Evolutionary conservation across 2,113 vertebrate genomes (phyloP).

Genomic region (Caranx melampygus): DNA sequence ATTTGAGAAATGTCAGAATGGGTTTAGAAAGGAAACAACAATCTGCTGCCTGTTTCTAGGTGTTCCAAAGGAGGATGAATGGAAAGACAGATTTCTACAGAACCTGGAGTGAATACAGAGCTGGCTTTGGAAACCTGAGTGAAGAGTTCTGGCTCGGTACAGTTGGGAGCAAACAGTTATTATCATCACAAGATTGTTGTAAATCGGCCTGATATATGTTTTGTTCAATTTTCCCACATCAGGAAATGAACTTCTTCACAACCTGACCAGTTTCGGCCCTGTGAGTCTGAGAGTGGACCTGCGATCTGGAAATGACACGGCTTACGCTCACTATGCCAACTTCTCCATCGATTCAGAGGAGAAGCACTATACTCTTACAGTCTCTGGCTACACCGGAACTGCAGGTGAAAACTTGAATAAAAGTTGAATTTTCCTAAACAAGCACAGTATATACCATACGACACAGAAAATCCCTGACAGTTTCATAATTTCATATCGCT

Average conservation of each 20-base stretch:
- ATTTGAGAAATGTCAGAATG: not conserved
- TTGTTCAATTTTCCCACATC: constrained; percentile 34
- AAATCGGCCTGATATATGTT: not conserved
- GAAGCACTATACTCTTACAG: constrained; percentile 70
- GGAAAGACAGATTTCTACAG: constrained; percentile 90
- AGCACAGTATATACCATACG: not conserved
- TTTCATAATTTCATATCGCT: not conserved
- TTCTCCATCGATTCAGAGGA: constrained; percentile 78
- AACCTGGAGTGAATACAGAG: constrained; percentile 89
- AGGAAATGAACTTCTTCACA: constrained; percentile 84
- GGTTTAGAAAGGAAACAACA: not conserved
- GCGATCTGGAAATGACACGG: constrained; percentile 77
- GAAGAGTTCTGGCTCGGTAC: constrained; percentile 94
- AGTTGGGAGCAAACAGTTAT: constrained; percentile 11
- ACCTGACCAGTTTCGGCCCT: constrained; percentile 75
- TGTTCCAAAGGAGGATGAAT: constrained; percentile 92
- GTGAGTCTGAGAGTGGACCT: constrained; percentile 83
- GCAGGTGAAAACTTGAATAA: constrained; percentile 72
- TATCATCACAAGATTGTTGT: not conserved
- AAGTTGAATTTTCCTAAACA: not conserved
- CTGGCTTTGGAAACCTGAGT: constrained; percentile 89
- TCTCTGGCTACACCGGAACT: constrained; percentile 83
- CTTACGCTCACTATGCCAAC: constrained; percentile 79
- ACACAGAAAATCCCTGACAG: not conserved
- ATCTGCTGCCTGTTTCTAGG: constrained; percentile 78